These are phyloP conservation scores for Pissodes strobi DNA, from an alignment of 1,140 invertebrate species.

Conservation along the genomic window DNA sequence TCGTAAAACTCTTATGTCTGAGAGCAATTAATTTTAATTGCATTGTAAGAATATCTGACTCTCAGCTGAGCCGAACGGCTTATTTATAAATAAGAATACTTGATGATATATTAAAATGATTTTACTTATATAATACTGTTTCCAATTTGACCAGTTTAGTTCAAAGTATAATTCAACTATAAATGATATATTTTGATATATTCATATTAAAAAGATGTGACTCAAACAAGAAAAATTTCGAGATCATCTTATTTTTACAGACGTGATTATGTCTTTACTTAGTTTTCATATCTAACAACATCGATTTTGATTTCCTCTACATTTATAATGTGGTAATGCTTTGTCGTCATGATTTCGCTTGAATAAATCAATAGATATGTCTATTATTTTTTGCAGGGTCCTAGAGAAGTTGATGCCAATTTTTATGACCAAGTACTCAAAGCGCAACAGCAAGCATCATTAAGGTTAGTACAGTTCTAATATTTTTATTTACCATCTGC, in stretches of 20 bases:
- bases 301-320: too few species aligned
- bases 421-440: conserved; percentile 21
- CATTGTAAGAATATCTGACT: not conserved
- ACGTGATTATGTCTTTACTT: too few species aligned
- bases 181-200: too few species aligned
- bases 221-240: too few species aligned
- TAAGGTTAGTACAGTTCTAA: conserved; percentile 8
- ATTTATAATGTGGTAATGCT: not conserved
- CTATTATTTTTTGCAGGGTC: conserved; percentile 7
- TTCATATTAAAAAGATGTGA: too few species aligned
- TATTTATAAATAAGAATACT: not conserved
- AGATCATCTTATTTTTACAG: too few species aligned
- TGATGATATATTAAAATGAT: too few species aligned
- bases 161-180: too few species aligned
- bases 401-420: conserved; percentile 14
- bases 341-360: not conserved
- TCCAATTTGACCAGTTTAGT: too few species aligned
- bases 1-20: not conserved
- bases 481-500: too few species aligned
- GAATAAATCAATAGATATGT: not conserved
- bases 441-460: conserved; percentile 14
- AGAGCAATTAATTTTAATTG: not conserved
- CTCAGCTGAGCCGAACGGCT: not conserved
- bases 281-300: too few species aligned
- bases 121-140: too few species aligned